These are phyloP conservation scores for Pheosia tremula DNA, from an alignment of 2,888 invertebrate genomes.

Conservation along the genomic window DNA sequence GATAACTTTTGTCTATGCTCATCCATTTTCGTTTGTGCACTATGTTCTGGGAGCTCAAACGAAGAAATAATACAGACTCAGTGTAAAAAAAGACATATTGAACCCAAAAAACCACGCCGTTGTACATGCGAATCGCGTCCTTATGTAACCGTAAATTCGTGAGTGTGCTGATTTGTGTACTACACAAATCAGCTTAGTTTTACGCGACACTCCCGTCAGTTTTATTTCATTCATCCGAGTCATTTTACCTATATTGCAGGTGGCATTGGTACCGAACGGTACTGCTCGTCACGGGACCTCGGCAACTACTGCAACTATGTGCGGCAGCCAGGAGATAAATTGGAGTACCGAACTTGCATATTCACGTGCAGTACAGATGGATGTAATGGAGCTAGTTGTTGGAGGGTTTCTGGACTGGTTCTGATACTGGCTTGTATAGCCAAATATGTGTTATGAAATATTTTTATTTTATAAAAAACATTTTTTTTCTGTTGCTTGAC, in stretches of 20 bases:
- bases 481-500: neutral
- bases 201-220: too few relatives aligned
- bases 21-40: too few relatives aligned
- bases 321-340: constrained; percentile 91
- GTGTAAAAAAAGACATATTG: too few relatives aligned
- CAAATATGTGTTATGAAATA: neutral
- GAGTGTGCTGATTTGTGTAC: too few relatives aligned
- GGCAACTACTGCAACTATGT: constrained; percentile 97
- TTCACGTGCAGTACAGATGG: constrained; percentile 93
- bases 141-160: too few relatives aligned
- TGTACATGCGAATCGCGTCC: too few relatives aligned
- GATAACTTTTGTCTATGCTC: too few relatives aligned
- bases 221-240: neutral
- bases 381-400: constrained; percentile 87
- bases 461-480: neutral
- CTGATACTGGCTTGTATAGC: constrained; percentile 15
- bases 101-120: too few relatives aligned
- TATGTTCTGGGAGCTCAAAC: too few relatives aligned
- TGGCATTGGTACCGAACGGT: constrained; percentile 94
- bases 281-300: constrained; percentile 93
- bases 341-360: constrained; percentile 94
- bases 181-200: too few relatives aligned
- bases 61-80: too few relatives aligned
- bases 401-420: constrained; percentile 45
- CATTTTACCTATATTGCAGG: constrained; percentile 78